Conservation (phyloP, 2,797 vertebrate genomes). For the Danio aesculapii region DNA sequence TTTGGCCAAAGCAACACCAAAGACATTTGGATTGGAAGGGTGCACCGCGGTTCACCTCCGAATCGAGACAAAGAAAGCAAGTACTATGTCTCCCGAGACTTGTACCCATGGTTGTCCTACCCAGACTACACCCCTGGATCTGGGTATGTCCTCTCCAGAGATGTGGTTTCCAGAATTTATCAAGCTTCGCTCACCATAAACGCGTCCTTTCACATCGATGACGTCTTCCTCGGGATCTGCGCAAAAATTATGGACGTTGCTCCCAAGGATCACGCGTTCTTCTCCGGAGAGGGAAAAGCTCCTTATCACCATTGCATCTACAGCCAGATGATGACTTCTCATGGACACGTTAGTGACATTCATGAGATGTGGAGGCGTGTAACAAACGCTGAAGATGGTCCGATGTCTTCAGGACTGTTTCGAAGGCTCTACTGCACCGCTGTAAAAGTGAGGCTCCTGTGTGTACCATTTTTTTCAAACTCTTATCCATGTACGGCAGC, state of each 20-base stretch:
- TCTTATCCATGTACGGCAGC: slow-evolving; percentile 92
- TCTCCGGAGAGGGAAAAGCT: slow-evolving; percentile 92
- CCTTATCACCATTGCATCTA: slow-evolving; percentile 93
- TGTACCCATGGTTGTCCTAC: slow-evolving; percentile 93
- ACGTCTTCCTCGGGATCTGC: slow-evolving; percentile 98
- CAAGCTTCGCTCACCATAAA: slow-evolving; percentile 89
- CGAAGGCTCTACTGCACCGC: slow-evolving; percentile 87
- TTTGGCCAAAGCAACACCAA: slow-evolving; percentile 73
- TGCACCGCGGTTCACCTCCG: slow-evolving; percentile 90
- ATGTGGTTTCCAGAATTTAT: slow-evolving; percentile 89
- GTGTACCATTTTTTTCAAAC: slow-evolving; percentile 77
- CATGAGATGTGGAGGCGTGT: slow-evolving; percentile 85
- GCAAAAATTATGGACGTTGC: slow-evolving; percentile 87
- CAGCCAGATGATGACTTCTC: slow-evolving; percentile 95
- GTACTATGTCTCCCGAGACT: slow-evolving; percentile 89
- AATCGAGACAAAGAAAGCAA: slow-evolving; percentile 88
- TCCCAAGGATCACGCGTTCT: slow-evolving; percentile 88
- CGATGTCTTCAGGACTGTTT: slow-evolving; percentile 76
- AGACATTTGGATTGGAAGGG: slow-evolving; percentile 92
- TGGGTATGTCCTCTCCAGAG: slow-evolving; percentile 89
- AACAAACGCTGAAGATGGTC: slow-evolving; percentile 83
- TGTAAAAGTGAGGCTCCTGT: slow-evolving; percentile 87
- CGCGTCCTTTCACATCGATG: slow-evolving; percentile 93
- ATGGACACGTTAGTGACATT: slow-evolving; percentile 89
- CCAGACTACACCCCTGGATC: slow-evolving; percentile 96